Conservation (phyloP, 2,888 invertebrate genomes). For the Acanthosepion pharaonis region DNA sequence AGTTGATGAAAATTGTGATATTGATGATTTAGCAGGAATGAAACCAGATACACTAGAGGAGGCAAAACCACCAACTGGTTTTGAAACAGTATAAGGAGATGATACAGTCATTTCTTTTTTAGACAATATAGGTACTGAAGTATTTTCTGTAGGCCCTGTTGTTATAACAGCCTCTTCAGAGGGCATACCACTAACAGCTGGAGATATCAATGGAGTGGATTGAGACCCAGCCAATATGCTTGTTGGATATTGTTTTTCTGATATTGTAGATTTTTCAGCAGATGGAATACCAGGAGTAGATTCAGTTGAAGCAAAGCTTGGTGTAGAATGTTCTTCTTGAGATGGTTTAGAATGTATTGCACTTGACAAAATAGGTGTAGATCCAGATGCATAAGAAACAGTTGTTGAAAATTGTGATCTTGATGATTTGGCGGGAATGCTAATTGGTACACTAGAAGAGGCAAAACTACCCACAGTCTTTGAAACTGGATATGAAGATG, state of each 20-base stretch:
- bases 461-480: background rate
- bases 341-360: background rate
- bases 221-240: background rate
- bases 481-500: background rate
- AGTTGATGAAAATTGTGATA: background rate
- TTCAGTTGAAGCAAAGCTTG: background rate
- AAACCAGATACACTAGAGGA: background rate
- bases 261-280: background rate
- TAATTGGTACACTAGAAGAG: background rate
- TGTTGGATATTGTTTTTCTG: rapidly evolving
- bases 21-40: background rate
- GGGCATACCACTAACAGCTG: background rate
- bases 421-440: background rate
- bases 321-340: background rate
- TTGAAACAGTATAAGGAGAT: background rate
- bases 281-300: background rate
- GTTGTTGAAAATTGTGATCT: background rate
- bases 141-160: background rate
- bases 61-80: background rate
- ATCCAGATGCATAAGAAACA: background rate
- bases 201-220: background rate
- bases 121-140: background rate
- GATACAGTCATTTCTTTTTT: background rate
- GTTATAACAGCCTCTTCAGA: background rate
- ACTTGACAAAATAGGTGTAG: background rate